Evolutionary conservation across 2,113 vertebrate species (phyloP).

Genomic region (Eulemur rufifrons): DNA sequence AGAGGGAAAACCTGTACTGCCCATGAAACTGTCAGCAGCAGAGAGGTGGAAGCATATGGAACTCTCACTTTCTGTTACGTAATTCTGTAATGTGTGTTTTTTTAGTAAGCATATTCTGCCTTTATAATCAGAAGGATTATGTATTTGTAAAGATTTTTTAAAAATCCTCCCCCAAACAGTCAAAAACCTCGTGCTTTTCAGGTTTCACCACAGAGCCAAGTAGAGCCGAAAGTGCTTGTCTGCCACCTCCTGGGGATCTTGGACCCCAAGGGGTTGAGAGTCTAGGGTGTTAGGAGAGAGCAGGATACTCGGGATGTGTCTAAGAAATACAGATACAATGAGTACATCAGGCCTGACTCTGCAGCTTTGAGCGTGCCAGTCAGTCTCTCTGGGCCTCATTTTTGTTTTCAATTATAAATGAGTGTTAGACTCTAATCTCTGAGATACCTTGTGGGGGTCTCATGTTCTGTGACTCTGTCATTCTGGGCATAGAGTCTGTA

Average conservation of each 20-base stretch:
- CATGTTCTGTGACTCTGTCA: neutral
- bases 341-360: neutral
- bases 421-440: neutral
- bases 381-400: neutral
- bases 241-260: neutral
- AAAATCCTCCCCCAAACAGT: neutral
- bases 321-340: neutral
- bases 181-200: slow-evolving; percentile 7
- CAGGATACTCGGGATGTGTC: neutral
- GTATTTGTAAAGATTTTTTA: neutral
- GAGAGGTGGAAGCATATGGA: neutral
- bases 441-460: neutral
- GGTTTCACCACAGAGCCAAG: neutral
- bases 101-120: neutral
- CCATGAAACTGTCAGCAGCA: neutral
- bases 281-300: too few species aligned
- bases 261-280: neutral
- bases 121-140: neutral
- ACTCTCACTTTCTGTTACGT: neutral
- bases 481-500: neutral
- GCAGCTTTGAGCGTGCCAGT: neutral
- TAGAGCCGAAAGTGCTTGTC: neutral
- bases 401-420: neutral
- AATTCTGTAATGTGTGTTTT: neutral
- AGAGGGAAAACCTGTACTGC: neutral